These are phyloP conservation scores for Hippocampus mohnikei DNA, from an alignment of 2,113 vertebrate species.

Conservation along the genomic window DNA sequence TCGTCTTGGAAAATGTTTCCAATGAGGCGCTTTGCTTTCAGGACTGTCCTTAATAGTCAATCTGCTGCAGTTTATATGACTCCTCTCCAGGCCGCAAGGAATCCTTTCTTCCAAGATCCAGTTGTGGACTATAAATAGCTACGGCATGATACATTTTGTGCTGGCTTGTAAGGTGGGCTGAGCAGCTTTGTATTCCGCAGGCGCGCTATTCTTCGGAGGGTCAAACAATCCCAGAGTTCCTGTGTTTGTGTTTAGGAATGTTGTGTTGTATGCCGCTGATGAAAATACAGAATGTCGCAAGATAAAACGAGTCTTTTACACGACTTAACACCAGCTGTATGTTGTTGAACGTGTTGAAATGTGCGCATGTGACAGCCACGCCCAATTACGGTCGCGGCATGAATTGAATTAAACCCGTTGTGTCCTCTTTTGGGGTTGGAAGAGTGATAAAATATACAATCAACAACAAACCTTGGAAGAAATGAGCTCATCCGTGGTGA, in stretches of 20 bases:
- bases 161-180: neutral
- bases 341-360: neutral
- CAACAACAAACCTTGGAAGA: slow-evolving; percentile 25
- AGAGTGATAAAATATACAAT: slow-evolving; percentile 36
- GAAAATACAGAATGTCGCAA: slow-evolving; percentile 25
- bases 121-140: slow-evolving; percentile 37
- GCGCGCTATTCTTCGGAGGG: neutral
- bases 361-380: neutral
- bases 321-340: slow-evolving; percentile 11
- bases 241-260: slow-evolving; percentile 70
- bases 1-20: slow-evolving; percentile 55
- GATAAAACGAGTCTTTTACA: slow-evolving; percentile 19
- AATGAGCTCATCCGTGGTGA: slow-evolving; percentile 14
- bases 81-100: slow-evolving; percentile 30
- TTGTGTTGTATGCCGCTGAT: slow-evolving; percentile 37
- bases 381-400: neutral
- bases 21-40: slow-evolving; percentile 22
- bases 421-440: slow-evolving; percentile 22
- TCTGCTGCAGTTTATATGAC: slow-evolving; percentile 20
- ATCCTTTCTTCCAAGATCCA: slow-evolving; percentile 35
- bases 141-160: slow-evolving; percentile 13
- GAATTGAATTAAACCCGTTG: slow-evolving; percentile 10
- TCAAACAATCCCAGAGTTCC: slow-evolving; percentile 59
- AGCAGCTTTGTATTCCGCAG: neutral
- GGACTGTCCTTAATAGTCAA: slow-evolving; percentile 38